Percentiles rank a stretch among this genome's conserved stretches.
phyloP scores from a whole-genome alignment of 37 sponge, comb jelly and placozoan genomes.

The Axinella damicornis region DNA sequence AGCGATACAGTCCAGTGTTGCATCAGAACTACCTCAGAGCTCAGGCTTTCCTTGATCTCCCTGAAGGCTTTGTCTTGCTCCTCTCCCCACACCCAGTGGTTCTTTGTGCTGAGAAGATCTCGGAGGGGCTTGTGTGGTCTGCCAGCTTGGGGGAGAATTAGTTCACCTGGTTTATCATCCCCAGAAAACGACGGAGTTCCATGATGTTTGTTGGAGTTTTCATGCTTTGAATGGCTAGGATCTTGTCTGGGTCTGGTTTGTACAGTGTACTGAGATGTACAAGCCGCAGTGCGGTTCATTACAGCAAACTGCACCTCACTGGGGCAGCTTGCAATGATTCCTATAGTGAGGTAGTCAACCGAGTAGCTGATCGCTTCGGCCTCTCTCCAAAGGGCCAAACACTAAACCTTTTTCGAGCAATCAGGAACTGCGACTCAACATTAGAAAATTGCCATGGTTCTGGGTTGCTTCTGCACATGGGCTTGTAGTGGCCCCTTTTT shows the following conservation, averaged over 20 bases:
- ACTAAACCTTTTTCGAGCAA: no score
- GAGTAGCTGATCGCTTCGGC: no score
- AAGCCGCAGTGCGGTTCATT: no score
- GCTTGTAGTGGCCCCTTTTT: no score
- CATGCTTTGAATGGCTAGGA: background rate
- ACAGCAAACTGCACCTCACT: no score
- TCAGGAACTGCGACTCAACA: no score
- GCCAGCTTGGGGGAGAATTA: conserved; percentile 26
- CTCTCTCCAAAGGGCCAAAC: no score
- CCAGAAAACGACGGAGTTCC: conserved; percentile 32
- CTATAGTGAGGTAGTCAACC: no score
- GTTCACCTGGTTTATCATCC: conserved; percentile 34
- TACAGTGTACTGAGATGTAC: no score
- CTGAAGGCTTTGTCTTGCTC: conserved; percentile 23
- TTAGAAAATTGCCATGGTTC: no score
- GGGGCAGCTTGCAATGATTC: no score
- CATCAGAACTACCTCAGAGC: background rate
- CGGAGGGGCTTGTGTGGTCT: conserved; percentile 20
- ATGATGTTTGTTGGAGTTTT: background rate
- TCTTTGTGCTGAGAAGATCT: conserved; percentile 29
- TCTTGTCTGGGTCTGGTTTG: conserved; percentile 33
- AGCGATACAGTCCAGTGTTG: background rate
- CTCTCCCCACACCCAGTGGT: conserved; percentile 9
- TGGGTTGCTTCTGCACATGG: no score
- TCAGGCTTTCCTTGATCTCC: conserved; percentile 12